Evolutionary conservation across 1,140 invertebrate genomes (phyloP), one percentile per base, ranked within the genome.

Genomic region (Bombus picipes): DNA sequence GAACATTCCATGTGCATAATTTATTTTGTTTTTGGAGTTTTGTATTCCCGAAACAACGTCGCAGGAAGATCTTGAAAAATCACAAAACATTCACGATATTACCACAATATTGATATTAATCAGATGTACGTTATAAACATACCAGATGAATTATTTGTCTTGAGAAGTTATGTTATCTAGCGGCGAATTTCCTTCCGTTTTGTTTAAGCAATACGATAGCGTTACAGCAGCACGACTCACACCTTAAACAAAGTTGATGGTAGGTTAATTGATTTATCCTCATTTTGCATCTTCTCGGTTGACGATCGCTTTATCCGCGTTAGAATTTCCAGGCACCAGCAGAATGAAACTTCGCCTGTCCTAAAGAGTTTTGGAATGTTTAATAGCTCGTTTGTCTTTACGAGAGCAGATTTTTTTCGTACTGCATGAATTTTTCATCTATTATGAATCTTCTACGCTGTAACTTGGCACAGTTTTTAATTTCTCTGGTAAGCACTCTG

Each of bases 181-280:
- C 65, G 65, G 8, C 32, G 15, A 32, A 32, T 32, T 32, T 8
- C 13, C 62, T 15, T 66, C n/a, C 5, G 62, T 68, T 34, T 37
- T 59, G 34, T 25, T 39, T 5, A 2, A 34, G 9, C 53, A 39
- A 28, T 39, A 6, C 47, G 47, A 53, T 59, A 62, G 10, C 47
- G 53, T 12, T 37, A 32, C 34, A 57, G 37, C 12, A 15, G 22
- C 25, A 39, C 37, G 22, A 13, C 37, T 28, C 39, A 13, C 25
- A 8, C 12, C 8, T 77, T 28, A 41, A 62, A 62, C n/a, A 37
- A 22, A 8, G 22, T n/a, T 32, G 18, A 32, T 47, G 25, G 18
- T 3, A 32, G 41, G 12, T 68, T 79, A 79, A 79, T 47, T 66
- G 41, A 68, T 68, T 79, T 47, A 39, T 34, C 10, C 70, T 71